Evolutionary conservation across 2,888 invertebrate species (phyloP), one percentile per base, ranked within the genome.

Genomic region (Autographa gamma): DNA sequence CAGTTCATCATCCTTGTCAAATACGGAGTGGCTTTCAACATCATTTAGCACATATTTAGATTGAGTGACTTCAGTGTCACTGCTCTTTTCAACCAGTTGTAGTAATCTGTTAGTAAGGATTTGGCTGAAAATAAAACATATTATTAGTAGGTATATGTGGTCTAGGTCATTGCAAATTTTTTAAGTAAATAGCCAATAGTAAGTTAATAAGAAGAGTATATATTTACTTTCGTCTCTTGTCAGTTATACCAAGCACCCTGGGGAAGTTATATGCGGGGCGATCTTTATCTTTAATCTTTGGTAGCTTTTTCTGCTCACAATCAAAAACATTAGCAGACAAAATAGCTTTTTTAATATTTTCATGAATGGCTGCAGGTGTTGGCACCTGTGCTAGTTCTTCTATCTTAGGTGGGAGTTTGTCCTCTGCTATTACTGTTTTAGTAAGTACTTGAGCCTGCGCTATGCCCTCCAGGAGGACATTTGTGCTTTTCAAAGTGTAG

Each of bases 371-470:
- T 66, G 93, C 92, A 0, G 96, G 94, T 0, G 96, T 92, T 76
- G 96, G 93, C 64, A 96, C 85, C 52, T 91, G 87, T 14, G 96
- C 92, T 6, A 94, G 85, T 68, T 96, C 96, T 85, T 96, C 94
- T 67, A 97, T 93, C 77, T 92, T 94, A 11, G 96, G 92, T 0
- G 98, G 98, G 64, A 98, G 93, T 71, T 93, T 96, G 58, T 96
- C 92, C 77, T 97, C 92, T 71, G 97, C 91, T 88, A 96, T 95
- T 6, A 98, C 92, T 0, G 98, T 97, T 88, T 98, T 98, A 4
- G 98, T 98, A 8, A 99, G 92, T n/a, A 97, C 93, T 92, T 98
- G 97, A 0, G 98, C 98, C 93, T 99, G 98, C 1, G 96, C 90
- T 65, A 97, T 85, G 14, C 98, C 98, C 92, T 97, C 97, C 32